These are phyloP conservation scores for Phaethornis superciliosus DNA, from an alignment of 2,113 vertebrate species.

Conservation along the genomic window DNA sequence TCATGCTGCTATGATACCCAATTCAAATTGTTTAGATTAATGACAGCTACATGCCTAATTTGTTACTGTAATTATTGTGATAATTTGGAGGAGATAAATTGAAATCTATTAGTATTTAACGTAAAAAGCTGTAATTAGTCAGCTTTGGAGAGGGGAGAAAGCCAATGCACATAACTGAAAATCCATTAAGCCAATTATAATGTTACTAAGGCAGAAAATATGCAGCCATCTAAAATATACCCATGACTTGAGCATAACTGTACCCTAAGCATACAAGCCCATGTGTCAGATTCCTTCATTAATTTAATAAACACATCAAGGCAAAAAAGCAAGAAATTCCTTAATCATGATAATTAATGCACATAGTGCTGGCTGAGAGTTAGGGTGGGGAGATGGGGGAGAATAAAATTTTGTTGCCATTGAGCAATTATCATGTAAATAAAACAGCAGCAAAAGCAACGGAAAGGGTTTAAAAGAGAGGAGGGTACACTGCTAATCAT, in stretches of 20 bases:
- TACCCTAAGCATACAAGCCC: constrained; percentile 74
- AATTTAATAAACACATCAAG: constrained; percentile 91
- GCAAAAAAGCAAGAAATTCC: constrained; percentile 78
- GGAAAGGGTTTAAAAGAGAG: not conserved
- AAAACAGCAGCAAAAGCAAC: constrained; percentile 73
- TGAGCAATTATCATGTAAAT: constrained; percentile 88
- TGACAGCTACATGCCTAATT: constrained; percentile 51
- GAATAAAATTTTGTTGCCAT: constrained; percentile 74
- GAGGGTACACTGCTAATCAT: constrained; percentile 78
- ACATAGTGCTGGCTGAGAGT: constrained; percentile 56
- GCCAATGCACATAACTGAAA: constrained; percentile 38
- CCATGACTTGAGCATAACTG: constrained; percentile 63
- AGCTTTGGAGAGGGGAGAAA: constrained; percentile 53
- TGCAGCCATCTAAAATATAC: constrained; percentile 60
- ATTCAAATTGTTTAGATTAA: constrained; percentile 58
- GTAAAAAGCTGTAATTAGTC: constrained; percentile 78
- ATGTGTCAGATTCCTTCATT: constrained; percentile 81
- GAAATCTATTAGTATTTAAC: constrained; percentile 76
- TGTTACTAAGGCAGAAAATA: constrained; percentile 51
- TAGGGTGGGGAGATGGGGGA: constrained; percentile 38
- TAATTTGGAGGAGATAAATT: constrained; percentile 75
- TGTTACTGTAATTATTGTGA: constrained; percentile 70
- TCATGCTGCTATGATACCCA: not conserved
- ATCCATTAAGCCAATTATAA: constrained; percentile 77
- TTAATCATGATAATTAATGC: constrained; percentile 85